These are phyloP conservation scores for Epirrhoe alternata DNA, from an alignment of 2,888 invertebrate species.

Conservation along the genomic window DNA sequence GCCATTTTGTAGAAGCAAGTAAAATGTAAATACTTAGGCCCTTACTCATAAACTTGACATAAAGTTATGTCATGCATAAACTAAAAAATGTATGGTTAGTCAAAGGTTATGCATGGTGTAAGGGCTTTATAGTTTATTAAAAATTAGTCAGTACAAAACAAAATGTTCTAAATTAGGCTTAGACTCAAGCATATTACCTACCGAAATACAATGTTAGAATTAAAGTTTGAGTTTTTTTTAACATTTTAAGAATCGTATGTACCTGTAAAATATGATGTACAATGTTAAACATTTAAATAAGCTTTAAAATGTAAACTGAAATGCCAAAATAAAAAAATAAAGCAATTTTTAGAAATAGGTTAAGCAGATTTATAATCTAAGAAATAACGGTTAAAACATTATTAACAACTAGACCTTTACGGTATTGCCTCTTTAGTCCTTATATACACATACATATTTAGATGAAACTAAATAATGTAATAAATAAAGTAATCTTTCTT, in stretches of 20 bases:
- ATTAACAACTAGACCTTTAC: slow-evolving; percentile 12
- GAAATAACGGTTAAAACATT: not conserved
- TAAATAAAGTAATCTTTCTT: slow-evolving; percentile 10
- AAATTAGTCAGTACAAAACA: slow-evolving; percentile 30
- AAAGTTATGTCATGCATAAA: too few relatives aligned
- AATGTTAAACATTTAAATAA: slow-evolving; percentile 32
- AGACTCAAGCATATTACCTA: slow-evolving; percentile 16
- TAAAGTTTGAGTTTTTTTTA: slow-evolving; percentile 2
- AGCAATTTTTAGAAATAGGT: slow-evolving; percentile 23
- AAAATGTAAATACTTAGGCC: slow-evolving; percentile 9
- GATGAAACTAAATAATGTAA: slow-evolving; percentile 2
- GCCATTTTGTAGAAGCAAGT: slow-evolving; percentile 4
- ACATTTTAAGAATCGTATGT: slow-evolving; percentile 12
- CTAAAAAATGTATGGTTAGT: too few relatives aligned
- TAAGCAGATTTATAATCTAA: slow-evolving; percentile 19
- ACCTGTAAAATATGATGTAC: slow-evolving; percentile 22
- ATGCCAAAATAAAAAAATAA: slow-evolving; percentile 37
- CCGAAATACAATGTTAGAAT: slow-evolving; percentile 15
- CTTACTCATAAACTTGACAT: too few relatives aligned
- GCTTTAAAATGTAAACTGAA: slow-evolving; percentile 40
- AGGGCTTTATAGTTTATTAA: slow-evolving; percentile 6
- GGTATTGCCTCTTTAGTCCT: slow-evolving; percentile 17
- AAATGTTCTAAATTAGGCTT: slow-evolving; percentile 37
- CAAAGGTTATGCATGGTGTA: too few relatives aligned
- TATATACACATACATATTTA: slow-evolving; percentile 3